A percentile compares a stretch with the other conserved stretches of the same genome.
phyloP scores from a whole-genome alignment of 2,113 vertebrate species.

The Sciurus niger region DNA sequence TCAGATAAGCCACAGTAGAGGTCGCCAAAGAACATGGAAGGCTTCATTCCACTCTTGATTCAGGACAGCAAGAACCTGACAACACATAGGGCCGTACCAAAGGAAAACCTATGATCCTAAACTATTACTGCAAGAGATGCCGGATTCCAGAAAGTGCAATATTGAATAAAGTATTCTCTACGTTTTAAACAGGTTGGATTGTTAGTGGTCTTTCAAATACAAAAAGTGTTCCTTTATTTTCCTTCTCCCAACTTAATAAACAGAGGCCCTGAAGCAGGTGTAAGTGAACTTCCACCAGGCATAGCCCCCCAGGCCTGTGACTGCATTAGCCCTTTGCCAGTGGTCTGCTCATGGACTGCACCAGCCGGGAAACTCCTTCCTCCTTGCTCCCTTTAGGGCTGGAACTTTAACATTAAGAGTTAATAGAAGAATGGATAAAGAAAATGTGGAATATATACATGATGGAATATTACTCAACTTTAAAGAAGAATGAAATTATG shows the following conservation, averaged over 20 bases:
- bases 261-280: not conserved
- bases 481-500: no score
- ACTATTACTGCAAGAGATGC: not conserved
- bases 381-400: not conserved
- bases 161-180: not conserved
- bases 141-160: accelerated
- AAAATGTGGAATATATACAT: no score
- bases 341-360: not conserved
- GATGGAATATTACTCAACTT: no score
- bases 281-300: no score
- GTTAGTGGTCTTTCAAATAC: not conserved
- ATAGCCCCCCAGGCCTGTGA: accelerated
- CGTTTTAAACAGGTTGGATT: not conserved
- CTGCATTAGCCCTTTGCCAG: accelerated
- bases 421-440: not conserved
- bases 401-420: not conserved
- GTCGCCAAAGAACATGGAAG: not conserved
- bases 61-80: not conserved
- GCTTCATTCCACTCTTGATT: not conserved
- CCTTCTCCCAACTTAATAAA: not conserved
- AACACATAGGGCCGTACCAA: not conserved
- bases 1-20: no score
- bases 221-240: accelerated
- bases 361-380: not conserved
- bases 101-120: accelerated